Conservation (phyloP, 2,888 invertebrate species). For the Drosophila recens region DNA sequence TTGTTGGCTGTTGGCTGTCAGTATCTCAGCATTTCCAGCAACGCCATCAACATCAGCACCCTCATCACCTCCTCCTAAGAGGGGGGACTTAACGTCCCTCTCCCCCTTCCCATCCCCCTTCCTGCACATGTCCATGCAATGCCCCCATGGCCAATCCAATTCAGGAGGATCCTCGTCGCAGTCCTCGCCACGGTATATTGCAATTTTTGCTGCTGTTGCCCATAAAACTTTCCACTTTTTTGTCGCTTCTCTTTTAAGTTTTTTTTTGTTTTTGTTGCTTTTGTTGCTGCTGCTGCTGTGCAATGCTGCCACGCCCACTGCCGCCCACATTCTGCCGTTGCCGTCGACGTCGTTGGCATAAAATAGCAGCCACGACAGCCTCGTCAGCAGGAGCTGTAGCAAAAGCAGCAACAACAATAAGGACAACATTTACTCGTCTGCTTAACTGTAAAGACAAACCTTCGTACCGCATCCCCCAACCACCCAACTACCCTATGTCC, state of each 20-base stretch:
- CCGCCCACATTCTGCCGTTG: constrained; percentile 47
- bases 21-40: constrained; percentile 54
- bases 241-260: constrained; percentile 47
- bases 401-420: constrained; percentile 70
- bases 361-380: constrained; percentile 59
- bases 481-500: neutral
- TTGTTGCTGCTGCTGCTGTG: constrained; percentile 23
- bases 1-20: constrained; percentile 47
- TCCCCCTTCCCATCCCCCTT: neutral
- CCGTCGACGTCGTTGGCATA: constrained; percentile 59
- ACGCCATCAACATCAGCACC: constrained; percentile 73
- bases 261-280: constrained; percentile 21
- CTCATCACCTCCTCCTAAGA: constrained; percentile 46
- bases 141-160: constrained; percentile 43
- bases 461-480: constrained; percentile 36
- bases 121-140: constrained; percentile 8
- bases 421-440: constrained; percentile 81
- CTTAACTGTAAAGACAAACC: constrained; percentile 82
- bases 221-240: constrained; percentile 81
- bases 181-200: constrained; percentile 73
- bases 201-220: constrained; percentile 81
- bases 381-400: constrained; percentile 45
- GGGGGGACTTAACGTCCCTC: constrained; percentile 1
- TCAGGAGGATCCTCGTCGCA: constrained; percentile 36
- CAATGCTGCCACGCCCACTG: constrained; percentile 37